These are phyloP conservation scores for Conops quadrifasciatus DNA, from an alignment of 2,888 invertebrate species.

Conservation along the genomic window DNA sequence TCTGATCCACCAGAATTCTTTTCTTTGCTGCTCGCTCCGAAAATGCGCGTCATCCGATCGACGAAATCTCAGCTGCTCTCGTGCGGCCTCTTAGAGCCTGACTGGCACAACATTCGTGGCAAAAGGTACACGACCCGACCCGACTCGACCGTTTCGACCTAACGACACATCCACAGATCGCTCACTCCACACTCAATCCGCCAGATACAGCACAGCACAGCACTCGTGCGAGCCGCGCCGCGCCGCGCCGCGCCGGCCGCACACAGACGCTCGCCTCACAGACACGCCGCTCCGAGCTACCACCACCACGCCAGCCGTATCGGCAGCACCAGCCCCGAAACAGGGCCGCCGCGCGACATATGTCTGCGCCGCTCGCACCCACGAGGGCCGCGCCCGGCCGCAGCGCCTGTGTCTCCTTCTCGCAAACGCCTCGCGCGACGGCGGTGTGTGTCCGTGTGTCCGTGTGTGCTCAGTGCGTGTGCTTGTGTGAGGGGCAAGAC, in stretches of 20 bases:
- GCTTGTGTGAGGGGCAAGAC: constrained; percentile 57
- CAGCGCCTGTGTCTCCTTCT: constrained; percentile 46
- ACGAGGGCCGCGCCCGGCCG: constrained; percentile 12
- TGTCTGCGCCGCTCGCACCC: constrained; percentile 47
- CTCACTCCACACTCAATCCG: constrained; percentile 58
- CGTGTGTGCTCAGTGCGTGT: constrained; percentile 22
- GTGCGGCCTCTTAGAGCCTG: constrained; percentile 67
- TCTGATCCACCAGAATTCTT: constrained; percentile 9
- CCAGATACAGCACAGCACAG: constrained; percentile 41
- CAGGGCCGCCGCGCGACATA: constrained; percentile 28
- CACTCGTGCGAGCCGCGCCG: constrained; percentile 28
- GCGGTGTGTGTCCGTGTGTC: neutral
- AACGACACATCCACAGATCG: constrained; percentile 66
- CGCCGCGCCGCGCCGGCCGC: constrained; percentile 10
- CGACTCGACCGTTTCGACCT: constrained; percentile 67
- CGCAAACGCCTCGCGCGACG: constrained; percentile 25
- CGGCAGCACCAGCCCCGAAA: constrained; percentile 15
- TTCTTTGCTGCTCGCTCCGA: constrained; percentile 30
- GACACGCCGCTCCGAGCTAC: constrained; percentile 23
- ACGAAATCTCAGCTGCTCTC: constrained; percentile 65
- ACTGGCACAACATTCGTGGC: constrained; percentile 67
- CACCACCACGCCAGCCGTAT: constrained; percentile 16
- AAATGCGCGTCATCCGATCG: constrained; percentile 64
- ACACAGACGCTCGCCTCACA: constrained; percentile 34
- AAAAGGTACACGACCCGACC: constrained; percentile 68